phyloP scores from a whole-genome alignment of 1,140 invertebrate genomes.

The Drosophila leontia region DNA sequence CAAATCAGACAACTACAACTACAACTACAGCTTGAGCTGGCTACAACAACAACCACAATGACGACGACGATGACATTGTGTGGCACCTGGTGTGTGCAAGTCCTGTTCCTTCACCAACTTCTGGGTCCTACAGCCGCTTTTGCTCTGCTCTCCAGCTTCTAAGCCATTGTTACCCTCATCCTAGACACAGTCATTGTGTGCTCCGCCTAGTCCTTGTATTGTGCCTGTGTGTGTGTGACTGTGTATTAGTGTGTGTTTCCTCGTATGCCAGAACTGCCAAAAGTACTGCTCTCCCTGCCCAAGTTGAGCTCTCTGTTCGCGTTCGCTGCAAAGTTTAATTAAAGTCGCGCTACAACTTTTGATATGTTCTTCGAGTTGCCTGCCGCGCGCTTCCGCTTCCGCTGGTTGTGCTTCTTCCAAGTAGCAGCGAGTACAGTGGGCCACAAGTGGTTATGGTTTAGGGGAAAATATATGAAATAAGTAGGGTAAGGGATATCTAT shows the following conservation, averaged over 20 bases:
- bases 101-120: constrained; percentile 45
- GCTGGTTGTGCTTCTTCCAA: constrained; percentile 38
- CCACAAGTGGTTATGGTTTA: background rate
- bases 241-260: constrained; percentile 22
- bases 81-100: constrained; percentile 76
- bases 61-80: constrained; percentile 73
- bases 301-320: constrained; percentile 59
- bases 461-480: background rate
- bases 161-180: constrained; percentile 49
- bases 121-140: constrained; percentile 22
- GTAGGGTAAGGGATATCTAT: background rate
- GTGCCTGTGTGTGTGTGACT: background rate
- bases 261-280: constrained; percentile 73
- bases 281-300: constrained; percentile 56
- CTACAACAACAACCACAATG: constrained; percentile 12
- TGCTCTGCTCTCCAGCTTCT: constrained; percentile 10
- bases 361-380: constrained; percentile 78
- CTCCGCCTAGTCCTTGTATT: constrained; percentile 27
- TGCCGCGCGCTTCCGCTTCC: constrained; percentile 73
- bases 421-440: constrained; percentile 48
- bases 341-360: constrained; percentile 82
- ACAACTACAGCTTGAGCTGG: constrained; percentile 9
- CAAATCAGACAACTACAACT: constrained; percentile 70
- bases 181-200: constrained; percentile 53
- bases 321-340: constrained; percentile 73